phyloP scores from a whole-genome alignment of 64 coral and sea anemone genomes.

The Anthopleura sola region DNA sequence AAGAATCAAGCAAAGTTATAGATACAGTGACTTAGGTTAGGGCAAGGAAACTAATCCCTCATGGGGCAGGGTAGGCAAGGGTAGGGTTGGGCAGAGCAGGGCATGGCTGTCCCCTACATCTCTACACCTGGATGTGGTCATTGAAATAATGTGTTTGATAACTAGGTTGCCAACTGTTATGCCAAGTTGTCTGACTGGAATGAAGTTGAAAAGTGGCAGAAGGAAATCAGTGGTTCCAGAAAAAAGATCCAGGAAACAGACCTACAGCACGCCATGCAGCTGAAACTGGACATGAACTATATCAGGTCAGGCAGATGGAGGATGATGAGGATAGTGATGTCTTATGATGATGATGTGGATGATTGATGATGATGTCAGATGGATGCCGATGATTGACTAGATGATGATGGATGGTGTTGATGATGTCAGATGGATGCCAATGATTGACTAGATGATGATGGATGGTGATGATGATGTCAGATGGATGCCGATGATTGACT shows the following conservation, averaged over 20 bases:
- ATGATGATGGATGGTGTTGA: neutral
- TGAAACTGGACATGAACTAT: constrained; percentile 88
- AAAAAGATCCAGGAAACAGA: constrained; percentile 61
- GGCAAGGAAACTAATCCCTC: no score
- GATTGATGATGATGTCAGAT: neutral
- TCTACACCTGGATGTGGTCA: no score
- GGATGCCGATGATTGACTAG: no score
- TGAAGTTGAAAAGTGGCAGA: constrained; percentile 93
- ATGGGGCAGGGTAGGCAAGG: no score
- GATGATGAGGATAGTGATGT: no score
- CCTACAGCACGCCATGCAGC: constrained; percentile 66
- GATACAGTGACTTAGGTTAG: no score
- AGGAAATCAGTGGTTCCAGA: constrained; percentile 54
- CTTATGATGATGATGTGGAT: neutral
- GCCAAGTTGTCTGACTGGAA: constrained; percentile 83
- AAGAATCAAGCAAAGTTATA: no score
- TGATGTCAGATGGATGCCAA: neutral
- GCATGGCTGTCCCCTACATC: neutral
- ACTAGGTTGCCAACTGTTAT: constrained; percentile 87
- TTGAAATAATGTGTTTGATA: no score
- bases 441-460: no score
- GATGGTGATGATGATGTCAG: no score
- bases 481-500: no score
- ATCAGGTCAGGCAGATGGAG: constrained; percentile 60
- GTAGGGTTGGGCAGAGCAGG: no score